phyloP scores from a whole-genome alignment of 2,797 vertebrate genomes.

The Manis crassicaudata region DNA sequence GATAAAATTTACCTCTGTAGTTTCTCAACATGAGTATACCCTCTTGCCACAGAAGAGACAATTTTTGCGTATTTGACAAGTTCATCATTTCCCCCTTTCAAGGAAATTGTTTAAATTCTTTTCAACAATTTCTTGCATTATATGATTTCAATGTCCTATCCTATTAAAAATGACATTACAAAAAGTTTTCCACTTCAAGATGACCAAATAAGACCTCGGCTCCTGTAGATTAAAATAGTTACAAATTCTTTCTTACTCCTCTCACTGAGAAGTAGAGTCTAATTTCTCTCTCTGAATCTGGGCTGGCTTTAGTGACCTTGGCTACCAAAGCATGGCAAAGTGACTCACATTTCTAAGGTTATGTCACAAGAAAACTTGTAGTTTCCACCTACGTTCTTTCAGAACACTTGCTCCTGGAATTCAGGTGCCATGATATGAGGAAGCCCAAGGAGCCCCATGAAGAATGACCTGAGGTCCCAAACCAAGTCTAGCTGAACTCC shows the following conservation, averaged over 20 bases:
- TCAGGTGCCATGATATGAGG: not conserved
- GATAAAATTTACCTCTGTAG: not conserved
- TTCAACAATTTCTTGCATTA: not conserved
- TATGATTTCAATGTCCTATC: not conserved
- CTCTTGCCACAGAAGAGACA: not conserved
- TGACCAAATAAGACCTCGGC: not conserved
- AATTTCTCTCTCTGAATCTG: not conserved
- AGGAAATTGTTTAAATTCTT: not conserved
- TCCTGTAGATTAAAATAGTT: not conserved
- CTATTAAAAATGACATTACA: not conserved
- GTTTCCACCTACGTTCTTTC: not conserved
- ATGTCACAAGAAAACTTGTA: not conserved
- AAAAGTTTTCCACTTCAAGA: not conserved
- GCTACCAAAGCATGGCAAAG: not conserved
- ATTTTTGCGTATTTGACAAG: not conserved
- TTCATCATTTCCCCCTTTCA: not conserved
- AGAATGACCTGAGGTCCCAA: not conserved
- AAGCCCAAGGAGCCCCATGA: not conserved
- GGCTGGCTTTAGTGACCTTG: not conserved
- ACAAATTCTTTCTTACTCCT: not conserved
- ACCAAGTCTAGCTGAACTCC: not conserved
- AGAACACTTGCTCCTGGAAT: not conserved
- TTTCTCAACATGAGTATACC: not conserved
- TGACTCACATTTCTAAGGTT: not conserved
- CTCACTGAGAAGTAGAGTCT: not conserved